Conservation (phyloP, 2,113 vertebrate genomes). For the Synodontis membranacea region DNA sequence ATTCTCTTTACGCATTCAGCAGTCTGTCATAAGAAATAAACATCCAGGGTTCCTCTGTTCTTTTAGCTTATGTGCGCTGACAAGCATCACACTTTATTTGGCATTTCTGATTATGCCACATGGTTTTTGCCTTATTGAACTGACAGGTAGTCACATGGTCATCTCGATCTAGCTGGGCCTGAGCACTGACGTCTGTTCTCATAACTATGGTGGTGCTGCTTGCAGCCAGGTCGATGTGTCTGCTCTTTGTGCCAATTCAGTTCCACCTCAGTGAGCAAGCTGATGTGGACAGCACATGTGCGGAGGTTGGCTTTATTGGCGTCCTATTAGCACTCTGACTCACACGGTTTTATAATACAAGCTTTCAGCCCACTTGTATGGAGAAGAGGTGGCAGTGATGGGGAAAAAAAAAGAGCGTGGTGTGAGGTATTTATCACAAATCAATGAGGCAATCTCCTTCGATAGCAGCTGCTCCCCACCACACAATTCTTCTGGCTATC, state of each 20-base stretch:
- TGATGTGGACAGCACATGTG: neutral
- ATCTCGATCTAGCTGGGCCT: constrained; percentile 13
- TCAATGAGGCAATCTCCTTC: constrained; percentile 57
- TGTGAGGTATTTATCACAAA: constrained; percentile 58
- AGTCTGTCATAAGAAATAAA: constrained; percentile 41
- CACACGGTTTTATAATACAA: constrained; percentile 33
- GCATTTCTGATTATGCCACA: constrained; percentile 12
- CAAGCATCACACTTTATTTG: constrained; percentile 34
- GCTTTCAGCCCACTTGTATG: constrained; percentile 32
- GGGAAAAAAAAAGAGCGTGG: neutral
- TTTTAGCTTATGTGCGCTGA: constrained; percentile 41
- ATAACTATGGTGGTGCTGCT: neutral
- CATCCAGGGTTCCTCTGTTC: constrained; percentile 40
- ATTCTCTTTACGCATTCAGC: constrained; percentile 26
- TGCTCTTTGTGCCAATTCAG: neutral
- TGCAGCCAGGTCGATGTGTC: neutral
- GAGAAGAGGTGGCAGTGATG: constrained; percentile 27
- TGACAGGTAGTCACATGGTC: constrained; percentile 28
- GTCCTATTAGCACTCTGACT: constrained; percentile 21
- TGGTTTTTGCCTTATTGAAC: constrained; percentile 10
- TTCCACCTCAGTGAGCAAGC: constrained; percentile 8
- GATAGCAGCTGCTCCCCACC: constrained; percentile 21
- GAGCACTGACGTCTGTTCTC: constrained; percentile 8
- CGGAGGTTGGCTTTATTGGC: constrained; percentile 7
- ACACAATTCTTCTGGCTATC: constrained; percentile 20